Evolutionary conservation across 2,888 invertebrate species (phyloP).

Genomic region (Euzophera pinguis): DNA sequence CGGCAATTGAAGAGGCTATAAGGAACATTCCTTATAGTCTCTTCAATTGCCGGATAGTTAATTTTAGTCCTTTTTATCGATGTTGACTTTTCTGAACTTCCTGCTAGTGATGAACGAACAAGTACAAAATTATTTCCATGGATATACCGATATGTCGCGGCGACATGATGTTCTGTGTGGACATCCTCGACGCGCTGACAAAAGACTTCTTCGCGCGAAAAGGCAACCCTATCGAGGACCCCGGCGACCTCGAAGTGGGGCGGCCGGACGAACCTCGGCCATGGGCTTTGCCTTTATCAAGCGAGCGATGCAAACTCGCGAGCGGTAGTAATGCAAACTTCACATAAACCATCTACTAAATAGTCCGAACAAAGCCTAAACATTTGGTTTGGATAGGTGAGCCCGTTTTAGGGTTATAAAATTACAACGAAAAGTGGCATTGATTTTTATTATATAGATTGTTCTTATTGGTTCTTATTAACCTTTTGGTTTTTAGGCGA

Average conservation of each 20-base stretch:
- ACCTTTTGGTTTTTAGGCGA: constrained; percentile 78
- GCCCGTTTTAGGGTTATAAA: too few relatives aligned
- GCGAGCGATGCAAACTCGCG: too few relatives aligned
- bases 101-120: constrained; percentile 98
- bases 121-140: constrained; percentile 99
- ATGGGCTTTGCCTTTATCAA: too few relatives aligned
- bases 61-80: constrained; percentile 5
- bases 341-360: too few relatives aligned
- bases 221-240: constrained; percentile 96
- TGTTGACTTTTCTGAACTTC: constrained; percentile 88
- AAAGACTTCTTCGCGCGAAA: constrained; percentile 99
- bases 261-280: constrained; percentile 92
- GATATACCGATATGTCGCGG: constrained; percentile 99
- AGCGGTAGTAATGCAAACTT: too few relatives aligned
- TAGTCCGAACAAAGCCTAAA: too few relatives aligned
- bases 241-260: constrained; percentile 92
- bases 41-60: not conserved
- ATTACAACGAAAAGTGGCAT: too few relatives aligned
- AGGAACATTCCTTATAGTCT: not conserved
- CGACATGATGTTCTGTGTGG: constrained; percentile 98
- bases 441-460: too few relatives aligned
- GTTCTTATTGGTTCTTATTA: too few relatives aligned
- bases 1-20: too few relatives aligned
- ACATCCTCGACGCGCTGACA: constrained; percentile 98
- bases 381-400: too few relatives aligned